Percentiles rank a stretch among this genome's conserved stretches.
Evolutionary conservation across 2,797 vertebrate species (phyloP).

Genomic region (Sarcoramphus papa): DNA sequence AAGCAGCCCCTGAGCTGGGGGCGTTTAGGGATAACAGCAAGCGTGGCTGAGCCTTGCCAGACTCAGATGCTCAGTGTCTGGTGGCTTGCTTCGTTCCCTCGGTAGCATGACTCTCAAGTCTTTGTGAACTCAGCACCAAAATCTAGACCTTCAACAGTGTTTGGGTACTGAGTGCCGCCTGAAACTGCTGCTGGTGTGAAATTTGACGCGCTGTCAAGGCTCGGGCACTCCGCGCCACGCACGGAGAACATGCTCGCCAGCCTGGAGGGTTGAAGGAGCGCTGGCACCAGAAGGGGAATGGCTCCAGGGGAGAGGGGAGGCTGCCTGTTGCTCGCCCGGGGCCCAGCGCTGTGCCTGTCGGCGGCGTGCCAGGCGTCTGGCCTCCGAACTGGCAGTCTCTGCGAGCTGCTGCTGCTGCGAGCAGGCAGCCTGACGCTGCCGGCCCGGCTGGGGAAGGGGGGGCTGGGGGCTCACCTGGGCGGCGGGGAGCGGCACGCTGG

Average conservation of each 20-base stretch:
- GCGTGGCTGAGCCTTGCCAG: not conserved
- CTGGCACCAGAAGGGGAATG: not conserved
- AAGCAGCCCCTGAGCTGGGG: not conserved
- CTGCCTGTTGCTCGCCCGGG: not conserved
- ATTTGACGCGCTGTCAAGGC: rapidly evolving
- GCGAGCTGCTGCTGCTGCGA: no score
- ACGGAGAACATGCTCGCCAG: rapidly evolving
- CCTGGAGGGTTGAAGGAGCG: not conserved
- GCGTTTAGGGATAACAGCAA: not conserved
- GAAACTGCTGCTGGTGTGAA: not conserved
- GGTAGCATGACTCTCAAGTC: rapidly evolving
- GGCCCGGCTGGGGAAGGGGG: no score
- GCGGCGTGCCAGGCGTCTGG: not conserved
- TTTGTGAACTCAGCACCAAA: not conserved
- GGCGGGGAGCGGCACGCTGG: no score
- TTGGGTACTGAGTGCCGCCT: rapidly evolving
- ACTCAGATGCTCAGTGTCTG: rapidly evolving
- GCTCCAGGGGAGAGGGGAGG: not conserved
- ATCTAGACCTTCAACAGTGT: rapidly evolving
- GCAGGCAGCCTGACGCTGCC: no score
- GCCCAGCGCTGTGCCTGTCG: not conserved
- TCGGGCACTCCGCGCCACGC: rapidly evolving
- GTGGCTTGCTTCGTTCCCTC: rapidly evolving
- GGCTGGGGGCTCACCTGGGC: no score
- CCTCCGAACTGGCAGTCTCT: rapidly evolving